Base-by-base conservation (phyloP, 1,140 invertebrate species). In the Lucilia sericata region DNA sequence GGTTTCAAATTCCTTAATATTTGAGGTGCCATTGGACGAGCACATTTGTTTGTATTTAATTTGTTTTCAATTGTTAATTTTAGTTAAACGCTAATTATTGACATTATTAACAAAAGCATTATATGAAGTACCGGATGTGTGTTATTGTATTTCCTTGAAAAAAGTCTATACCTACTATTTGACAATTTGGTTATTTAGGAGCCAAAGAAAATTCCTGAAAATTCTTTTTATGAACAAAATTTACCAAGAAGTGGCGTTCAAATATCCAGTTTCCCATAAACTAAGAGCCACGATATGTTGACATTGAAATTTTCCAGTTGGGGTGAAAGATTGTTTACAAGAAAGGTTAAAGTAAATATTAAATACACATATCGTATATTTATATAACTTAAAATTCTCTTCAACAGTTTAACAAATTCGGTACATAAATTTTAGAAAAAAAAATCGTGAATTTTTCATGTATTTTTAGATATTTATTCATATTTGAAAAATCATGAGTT, bases 31-130 rank as follows among this genome's bases (percentile, higher is more conserved):
- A 60, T n/a, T 60, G 2, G 55, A 60, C 8, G 14, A 17, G 55
- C 55, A 5, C 14, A n/a, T 60, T 60, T n/a, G n/a, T 60, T 60
- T 60, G 55, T 17, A 60, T 60, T 60, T 60, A 60, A 60, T 60
- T 60, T n/a, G 55, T 60, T 60, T 60, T n/a, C 55, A 17, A 17
- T 60, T 60, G 55, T 60, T 60, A 60, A 60, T n/a, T 60, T 60
- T 60, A 60, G 55, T 60, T 0, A 60, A 60, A 60, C 55, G 55
- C 55, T 60, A 60, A 60, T 60, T 42, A 10, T 42, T 60, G 55
- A 60, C 14, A 60, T 60, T 17, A 60, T 60, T 60, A 60, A 60
- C 55, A 60, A 7, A n/a, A n/a, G 14, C 14, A 60, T 60, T 60
- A n/a, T 5, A n/a, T 14, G n/a, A 7, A 60, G 55, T 60, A 60